These are phyloP conservation scores for Hoplodrina blanda DNA, from an alignment of 2,888 invertebrate species.

Conservation along the genomic window DNA sequence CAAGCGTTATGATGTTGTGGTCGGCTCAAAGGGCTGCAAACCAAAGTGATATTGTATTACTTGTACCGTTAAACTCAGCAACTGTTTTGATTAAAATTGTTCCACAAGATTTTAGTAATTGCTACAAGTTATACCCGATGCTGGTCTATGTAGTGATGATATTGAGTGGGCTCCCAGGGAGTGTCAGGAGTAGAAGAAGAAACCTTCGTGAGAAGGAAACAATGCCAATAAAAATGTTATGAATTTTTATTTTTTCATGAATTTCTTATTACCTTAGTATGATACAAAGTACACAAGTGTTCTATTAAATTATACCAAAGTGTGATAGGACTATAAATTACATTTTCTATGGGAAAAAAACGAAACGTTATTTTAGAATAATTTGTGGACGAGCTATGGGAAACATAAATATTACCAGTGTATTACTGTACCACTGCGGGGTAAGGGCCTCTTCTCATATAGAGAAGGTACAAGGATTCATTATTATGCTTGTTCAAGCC, in stretches of 20 bases:
- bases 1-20: constrained; percentile 47
- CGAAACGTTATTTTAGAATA: background rate
- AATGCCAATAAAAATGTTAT: too few relatives aligned
- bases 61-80: constrained; percentile 38
- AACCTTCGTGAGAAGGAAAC: background rate
- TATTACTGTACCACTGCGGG: too few relatives aligned
- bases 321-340: background rate
- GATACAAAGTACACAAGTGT: background rate
- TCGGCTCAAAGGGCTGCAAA: constrained; percentile 48
- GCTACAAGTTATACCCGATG: constrained; percentile 7
- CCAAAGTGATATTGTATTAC: constrained; percentile 56
- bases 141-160: background rate
- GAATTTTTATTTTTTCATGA: too few relatives aligned
- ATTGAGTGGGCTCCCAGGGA: background rate
- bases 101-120: constrained; percentile 52
- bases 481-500: too few relatives aligned
- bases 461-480: too few relatives aligned
- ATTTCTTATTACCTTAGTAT: background rate
- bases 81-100: constrained; percentile 64
- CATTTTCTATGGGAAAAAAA: background rate
- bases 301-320: too few relatives aligned
- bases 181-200: background rate
- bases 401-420: too few relatives aligned
- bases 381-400: background rate
- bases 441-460: too few relatives aligned